These are phyloP conservation scores for Saguinus imperator DNA, from an alignment of 2,113 vertebrate genomes.

Conservation along the genomic window DNA sequence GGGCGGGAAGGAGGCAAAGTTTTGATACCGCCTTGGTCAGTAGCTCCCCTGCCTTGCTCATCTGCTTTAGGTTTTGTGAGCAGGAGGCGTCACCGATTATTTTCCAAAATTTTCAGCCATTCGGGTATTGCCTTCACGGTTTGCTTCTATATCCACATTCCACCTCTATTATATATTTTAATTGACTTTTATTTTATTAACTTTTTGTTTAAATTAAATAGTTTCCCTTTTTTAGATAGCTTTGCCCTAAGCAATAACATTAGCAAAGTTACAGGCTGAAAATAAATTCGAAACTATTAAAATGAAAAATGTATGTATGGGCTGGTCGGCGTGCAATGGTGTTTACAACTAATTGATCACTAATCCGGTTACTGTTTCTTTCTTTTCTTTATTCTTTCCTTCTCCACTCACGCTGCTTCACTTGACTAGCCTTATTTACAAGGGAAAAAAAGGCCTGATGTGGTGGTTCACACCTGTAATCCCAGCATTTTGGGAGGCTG, in stretches of 20 bases:
- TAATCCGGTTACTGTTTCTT: neutral
- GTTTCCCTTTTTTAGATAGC: slow-evolving; percentile 7
- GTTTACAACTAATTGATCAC: neutral
- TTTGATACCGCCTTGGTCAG: neutral
- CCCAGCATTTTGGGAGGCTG: too few relatives aligned
- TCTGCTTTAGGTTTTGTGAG: neutral
- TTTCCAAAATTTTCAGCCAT: neutral
- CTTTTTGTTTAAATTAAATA: slow-evolving; percentile 60
- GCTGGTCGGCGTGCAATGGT: neutral
- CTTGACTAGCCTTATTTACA: neutral
- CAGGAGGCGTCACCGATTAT: neutral
- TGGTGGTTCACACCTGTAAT: too few relatives aligned
- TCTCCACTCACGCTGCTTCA: neutral
- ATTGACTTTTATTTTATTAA: slow-evolving; percentile 50
- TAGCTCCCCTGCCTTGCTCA: neutral
- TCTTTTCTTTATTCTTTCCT: neutral
- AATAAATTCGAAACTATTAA: slow-evolving; percentile 64
- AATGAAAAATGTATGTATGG: slow-evolving; percentile 43
- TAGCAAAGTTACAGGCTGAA: slow-evolving; percentile 51
- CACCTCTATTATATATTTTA: slow-evolving; percentile 14
- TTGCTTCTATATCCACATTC: slow-evolving; percentile 37
- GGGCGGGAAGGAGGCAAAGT: neutral
- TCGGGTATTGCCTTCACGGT: neutral
- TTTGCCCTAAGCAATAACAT: slow-evolving; percentile 52
- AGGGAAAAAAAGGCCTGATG: neutral